Conservation (phyloP, 2,888 invertebrate genomes). For the Drosophila setosimentum region DNA sequence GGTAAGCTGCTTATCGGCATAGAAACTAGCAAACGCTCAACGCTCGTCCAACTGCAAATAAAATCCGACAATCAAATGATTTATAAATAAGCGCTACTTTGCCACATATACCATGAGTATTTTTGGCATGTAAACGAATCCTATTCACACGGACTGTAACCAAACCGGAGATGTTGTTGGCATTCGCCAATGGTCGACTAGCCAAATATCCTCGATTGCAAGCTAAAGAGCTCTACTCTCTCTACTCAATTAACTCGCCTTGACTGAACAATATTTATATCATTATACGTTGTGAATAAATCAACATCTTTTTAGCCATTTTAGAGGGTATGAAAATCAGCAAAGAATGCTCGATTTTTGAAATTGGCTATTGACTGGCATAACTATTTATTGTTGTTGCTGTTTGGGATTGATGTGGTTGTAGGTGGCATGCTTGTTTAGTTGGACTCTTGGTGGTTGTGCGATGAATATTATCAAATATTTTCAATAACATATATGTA, state of each 20-base stretch:
- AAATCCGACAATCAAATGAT: conserved; percentile 80
- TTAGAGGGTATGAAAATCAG: conserved; percentile 26
- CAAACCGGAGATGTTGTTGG: background rate
- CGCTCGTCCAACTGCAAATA: conserved; percentile 65
- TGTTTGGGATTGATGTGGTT: conserved; percentile 32
- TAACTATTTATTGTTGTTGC: conserved; percentile 27
- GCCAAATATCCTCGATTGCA: background rate
- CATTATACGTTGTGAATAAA: background rate
- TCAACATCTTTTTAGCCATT: background rate
- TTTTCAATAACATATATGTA: conserved; percentile 52
- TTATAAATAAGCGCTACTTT: conserved; percentile 74
- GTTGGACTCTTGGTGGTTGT: conserved; percentile 11
- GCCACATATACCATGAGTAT: conserved; percentile 36
- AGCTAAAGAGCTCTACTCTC: too few relatives aligned
- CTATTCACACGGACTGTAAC: background rate
- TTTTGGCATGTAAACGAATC: conserved; percentile 32
- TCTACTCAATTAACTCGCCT: background rate
- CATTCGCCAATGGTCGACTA: background rate
- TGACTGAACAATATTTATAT: background rate
- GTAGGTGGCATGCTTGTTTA: conserved; percentile 13
- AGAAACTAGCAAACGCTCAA: conserved; percentile 60
- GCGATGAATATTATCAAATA: conserved; percentile 55
- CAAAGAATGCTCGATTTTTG: conserved; percentile 51
- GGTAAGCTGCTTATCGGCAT: conserved; percentile 80
- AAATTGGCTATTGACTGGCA: conserved; percentile 42